Base-by-base conservation (phyloP, 1,140 invertebrate species). In the Camponotus floridanus region DNA sequence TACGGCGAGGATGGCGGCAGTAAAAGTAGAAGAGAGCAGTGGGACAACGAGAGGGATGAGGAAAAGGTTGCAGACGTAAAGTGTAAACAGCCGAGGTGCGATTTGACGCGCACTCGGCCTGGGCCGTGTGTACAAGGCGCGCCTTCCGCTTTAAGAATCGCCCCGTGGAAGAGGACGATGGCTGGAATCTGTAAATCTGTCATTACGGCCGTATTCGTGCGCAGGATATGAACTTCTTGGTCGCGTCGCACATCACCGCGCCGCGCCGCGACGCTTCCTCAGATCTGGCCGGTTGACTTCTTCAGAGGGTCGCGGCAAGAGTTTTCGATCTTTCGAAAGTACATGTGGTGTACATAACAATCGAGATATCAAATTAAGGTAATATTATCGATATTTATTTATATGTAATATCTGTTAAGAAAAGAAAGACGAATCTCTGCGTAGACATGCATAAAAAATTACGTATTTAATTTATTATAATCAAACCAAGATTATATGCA, bases 121-220 rank as follows among this genome's bases (percentile, higher is more conserved):
- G 18, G 18, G 61, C 84, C 85, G 89, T 91, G 11, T 48, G 18
- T 21, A 86, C 87, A 86, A 91, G 79, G 51, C 83, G 73, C 83
- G 88, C 85, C 87, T 88, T 88, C 73, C 86, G 89, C 87, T 91
- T 92, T 91, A 90, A 92, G 91, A 93, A 92, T 93, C 87, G 4
- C 39, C 18, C 62, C 87, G 88, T 91, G 90, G 91, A 92, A 76
- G 91, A 91, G 88, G 83, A 61, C 57, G 78, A 91, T 92, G 90
- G 92, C 92, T 94, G 93, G 92, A 94, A 94, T 94, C 94, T 92
- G 94, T 95, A 95, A 95, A 95, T 95, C 94, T 95, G 94, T 95
- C 94, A 93, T 92, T 95, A 91, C 91, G 62, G 79, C 91, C 89
- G 92, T 94, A 94, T 94, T 90, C 92, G 83, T 89, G 90, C 88